These are phyloP conservation scores for Diarsia dahlii DNA, from an alignment of 2,888 invertebrate genomes.

Conservation along the genomic window DNA sequence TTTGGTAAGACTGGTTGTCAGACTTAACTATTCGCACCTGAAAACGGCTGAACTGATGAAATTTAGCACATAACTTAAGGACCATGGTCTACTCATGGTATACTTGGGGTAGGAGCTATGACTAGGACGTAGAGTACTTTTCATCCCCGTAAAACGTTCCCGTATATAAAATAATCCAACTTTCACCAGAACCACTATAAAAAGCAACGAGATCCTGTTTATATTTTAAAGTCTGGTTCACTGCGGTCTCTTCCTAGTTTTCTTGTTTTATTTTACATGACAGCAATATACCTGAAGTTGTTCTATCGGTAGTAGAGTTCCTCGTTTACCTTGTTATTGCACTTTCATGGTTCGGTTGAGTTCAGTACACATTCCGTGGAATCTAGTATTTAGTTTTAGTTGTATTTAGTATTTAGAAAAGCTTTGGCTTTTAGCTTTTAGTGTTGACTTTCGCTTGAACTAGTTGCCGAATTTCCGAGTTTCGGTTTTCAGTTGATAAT, in stretches of 20 bases:
- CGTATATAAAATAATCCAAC: background rate
- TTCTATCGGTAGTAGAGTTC: background rate
- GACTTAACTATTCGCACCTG: no score
- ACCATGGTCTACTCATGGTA: no score
- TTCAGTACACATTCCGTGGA: conserved; percentile 25
- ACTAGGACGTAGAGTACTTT: no score
- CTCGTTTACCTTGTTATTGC: conserved; percentile 8
- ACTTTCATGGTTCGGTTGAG: background rate
- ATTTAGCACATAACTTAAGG: no score
- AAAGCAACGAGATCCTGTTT: background rate
- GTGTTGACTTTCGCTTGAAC: conserved; percentile 21
- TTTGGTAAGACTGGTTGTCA: no score
- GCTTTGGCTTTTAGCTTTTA: conserved; percentile 42
- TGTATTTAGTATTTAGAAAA: conserved; percentile 42
- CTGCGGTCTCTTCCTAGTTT: background rate
- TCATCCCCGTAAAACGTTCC: background rate
- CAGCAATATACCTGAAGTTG: conserved; percentile 20
- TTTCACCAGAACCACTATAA: background rate
- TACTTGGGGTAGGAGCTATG: background rate
- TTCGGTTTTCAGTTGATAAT: conserved; percentile 48
- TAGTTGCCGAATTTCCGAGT: conserved; percentile 45
- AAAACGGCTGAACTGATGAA: no score
- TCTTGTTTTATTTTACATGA: conserved; percentile 16
- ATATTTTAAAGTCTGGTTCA: conserved; percentile 2
- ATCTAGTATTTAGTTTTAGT: conserved; percentile 41